phyloP scores from a whole-genome alignment of 30 jellyfish, hydroid and myxozoan species.

The Morbakka virulenta region DNA sequence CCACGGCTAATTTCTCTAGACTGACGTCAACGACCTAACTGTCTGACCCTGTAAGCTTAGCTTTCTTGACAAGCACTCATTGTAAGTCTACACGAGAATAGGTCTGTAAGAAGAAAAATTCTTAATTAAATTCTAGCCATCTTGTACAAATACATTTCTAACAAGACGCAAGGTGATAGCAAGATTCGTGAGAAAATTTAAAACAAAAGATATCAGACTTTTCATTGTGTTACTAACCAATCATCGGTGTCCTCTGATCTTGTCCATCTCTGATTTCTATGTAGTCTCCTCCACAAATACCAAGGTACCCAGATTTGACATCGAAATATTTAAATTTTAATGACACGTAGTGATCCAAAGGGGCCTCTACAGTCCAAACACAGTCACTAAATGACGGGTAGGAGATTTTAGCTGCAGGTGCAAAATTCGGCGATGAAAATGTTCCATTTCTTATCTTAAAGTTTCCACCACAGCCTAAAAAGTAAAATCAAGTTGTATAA shows the following conservation, averaged over 20 bases:
- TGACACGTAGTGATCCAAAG: constrained; percentile 49
- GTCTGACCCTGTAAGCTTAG: too few species aligned
- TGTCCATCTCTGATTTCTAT: constrained; percentile 76
- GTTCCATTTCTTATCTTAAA: constrained; percentile 64
- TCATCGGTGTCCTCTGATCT: constrained; percentile 21
- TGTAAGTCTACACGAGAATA: too few species aligned
- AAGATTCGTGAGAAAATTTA: too few species aligned
- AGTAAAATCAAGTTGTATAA: too few species aligned
- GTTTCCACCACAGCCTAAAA: constrained; percentile 93
- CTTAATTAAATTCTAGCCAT: too few species aligned
- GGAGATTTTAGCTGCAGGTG: constrained; percentile 59
- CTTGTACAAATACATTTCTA: too few species aligned
- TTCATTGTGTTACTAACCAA: constrained; percentile 58
- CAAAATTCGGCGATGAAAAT: constrained; percentile 67
- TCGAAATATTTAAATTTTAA: constrained; percentile 58
- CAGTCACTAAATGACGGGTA: constrained; percentile 89
- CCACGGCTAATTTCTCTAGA: too few species aligned
- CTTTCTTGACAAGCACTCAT: too few species aligned
- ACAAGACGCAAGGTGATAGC: too few species aligned
- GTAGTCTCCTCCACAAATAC: constrained; percentile 76
- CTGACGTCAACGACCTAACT: too few species aligned
- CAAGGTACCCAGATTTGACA: constrained; percentile 51
- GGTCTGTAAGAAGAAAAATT: too few species aligned
- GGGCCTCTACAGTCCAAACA: constrained; percentile 77
- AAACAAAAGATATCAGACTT: too few species aligned